Percentiles rank a stretch among this genome's conserved stretches.
These are phyloP conservation scores for Grallaria varia DNA, from an alignment of 2,113 vertebrate species.

Conservation along the genomic window DNA sequence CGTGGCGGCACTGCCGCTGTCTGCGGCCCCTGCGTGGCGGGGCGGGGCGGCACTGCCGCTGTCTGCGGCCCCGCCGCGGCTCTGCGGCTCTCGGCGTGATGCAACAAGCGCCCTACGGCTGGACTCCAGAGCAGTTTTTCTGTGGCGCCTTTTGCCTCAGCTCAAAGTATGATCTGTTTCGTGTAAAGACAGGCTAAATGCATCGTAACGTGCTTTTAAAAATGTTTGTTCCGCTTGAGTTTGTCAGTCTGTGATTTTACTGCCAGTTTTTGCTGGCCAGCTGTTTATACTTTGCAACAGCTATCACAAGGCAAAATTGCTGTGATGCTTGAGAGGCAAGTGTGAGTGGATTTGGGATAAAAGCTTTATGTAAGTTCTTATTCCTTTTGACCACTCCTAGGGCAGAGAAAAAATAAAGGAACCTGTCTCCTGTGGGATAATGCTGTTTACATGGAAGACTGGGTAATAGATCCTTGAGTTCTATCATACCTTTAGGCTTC, in stretches of 20 bases:
- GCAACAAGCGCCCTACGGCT: fast-evolving
- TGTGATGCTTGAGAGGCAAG: not conserved
- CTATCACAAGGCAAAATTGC: not conserved
- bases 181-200: not conserved
- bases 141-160: not conserved
- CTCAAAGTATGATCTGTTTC: too few relatives aligned
- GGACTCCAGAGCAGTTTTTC: not conserved
- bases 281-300: not conserved
- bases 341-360: not conserved
- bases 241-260: not conserved
- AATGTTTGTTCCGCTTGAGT: not conserved
- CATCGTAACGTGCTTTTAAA: not conserved
- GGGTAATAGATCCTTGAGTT: not conserved
- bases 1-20: too few relatives aligned
- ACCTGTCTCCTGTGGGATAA: fast-evolving
- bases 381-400: not conserved
- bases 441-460: fast-evolving
- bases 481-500: not conserved
- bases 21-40: too few relatives aligned
- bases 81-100: not conserved
- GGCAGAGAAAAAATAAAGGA: not conserved
- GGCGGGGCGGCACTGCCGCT: too few relatives aligned
- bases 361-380: not conserved
- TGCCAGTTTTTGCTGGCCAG: not conserved
- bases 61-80: too few relatives aligned